These are phyloP conservation scores for Crotalus viridis DNA, from an alignment of 2,113 vertebrate genomes.

Conservation along the genomic window DNA sequence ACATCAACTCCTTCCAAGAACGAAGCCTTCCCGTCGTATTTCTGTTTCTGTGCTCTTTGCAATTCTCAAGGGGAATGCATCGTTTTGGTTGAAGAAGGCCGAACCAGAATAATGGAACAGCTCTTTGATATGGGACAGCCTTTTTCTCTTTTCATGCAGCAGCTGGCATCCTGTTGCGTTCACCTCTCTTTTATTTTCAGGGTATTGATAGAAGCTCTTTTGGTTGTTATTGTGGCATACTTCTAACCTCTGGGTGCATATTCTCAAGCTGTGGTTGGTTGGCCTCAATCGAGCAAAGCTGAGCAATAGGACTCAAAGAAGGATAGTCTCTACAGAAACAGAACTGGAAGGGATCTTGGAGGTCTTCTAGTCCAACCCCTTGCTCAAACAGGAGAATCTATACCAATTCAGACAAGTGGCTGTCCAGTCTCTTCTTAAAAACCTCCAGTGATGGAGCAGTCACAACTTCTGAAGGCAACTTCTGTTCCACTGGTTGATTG, in stretches of 20 bases:
- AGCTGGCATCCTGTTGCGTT: background rate
- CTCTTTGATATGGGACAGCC: background rate
- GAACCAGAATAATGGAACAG: background rate
- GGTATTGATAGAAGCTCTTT: background rate
- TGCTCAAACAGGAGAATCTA: background rate
- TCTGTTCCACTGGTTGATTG: background rate
- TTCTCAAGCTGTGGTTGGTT: background rate
- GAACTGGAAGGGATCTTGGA: too few species aligned
- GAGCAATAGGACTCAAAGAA: background rate
- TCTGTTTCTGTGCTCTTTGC: background rate
- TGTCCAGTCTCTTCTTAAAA: background rate
- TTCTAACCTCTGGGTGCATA: background rate
- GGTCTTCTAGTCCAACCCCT: background rate
- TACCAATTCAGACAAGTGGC: background rate
- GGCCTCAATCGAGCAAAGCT: background rate
- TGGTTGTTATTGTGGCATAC: accelerated
- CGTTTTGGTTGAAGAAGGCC: background rate
- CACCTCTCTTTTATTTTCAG: background rate
- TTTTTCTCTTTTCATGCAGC: background rate
- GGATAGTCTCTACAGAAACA: background rate
- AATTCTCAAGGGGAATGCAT: background rate
- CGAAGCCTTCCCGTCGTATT: background rate
- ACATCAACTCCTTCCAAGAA: background rate
- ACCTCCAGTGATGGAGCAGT: background rate
- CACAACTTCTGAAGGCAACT: background rate